Evolutionary conservation across 2,888 invertebrate genomes (phyloP).

Genomic region (Psylliodes chrysocephalus): DNA sequence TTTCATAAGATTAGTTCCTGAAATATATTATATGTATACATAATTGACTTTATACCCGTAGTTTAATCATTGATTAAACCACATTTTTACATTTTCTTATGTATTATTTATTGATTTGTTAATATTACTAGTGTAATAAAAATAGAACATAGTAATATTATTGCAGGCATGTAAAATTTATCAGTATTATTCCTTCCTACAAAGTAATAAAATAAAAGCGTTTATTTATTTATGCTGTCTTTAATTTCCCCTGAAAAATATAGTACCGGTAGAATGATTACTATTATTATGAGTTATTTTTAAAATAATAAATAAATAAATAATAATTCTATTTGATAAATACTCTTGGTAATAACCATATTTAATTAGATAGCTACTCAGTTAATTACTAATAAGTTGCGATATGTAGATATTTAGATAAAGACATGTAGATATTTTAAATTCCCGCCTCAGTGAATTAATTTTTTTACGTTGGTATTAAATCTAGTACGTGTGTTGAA

Average conservation of each 20-base stretch:
- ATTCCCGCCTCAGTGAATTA: too few relatives aligned
- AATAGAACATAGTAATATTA: conserved; percentile 42
- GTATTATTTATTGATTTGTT: conserved; percentile 56
- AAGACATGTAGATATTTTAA: too few relatives aligned
- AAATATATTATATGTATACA: conserved; percentile 21
- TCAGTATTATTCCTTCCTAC: conserved; percentile 61
- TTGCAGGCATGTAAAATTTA: conserved; percentile 58
- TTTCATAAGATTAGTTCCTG: conserved; percentile 25
- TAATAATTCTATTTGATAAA: too few relatives aligned
- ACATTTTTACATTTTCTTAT: conserved; percentile 35
- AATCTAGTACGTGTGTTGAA: too few relatives aligned
- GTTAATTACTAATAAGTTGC: too few relatives aligned
- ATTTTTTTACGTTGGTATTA: too few relatives aligned
- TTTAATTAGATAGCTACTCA: too few relatives aligned
- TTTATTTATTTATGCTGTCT: conserved; percentile 45
- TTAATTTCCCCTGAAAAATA: neutral
- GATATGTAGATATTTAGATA: too few relatives aligned
- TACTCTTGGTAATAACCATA: too few relatives aligned
- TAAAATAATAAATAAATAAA: too few relatives aligned
- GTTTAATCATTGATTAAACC: conserved; percentile 33
- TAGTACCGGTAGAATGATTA: too few relatives aligned
- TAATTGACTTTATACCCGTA: conserved; percentile 12
- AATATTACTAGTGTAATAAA: conserved; percentile 46
- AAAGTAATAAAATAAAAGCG: conserved; percentile 52
- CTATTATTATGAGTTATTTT: too few relatives aligned